phyloP scores from a whole-genome alignment of 2,113 vertebrate species.

The Pongo pygmaeus region DNA sequence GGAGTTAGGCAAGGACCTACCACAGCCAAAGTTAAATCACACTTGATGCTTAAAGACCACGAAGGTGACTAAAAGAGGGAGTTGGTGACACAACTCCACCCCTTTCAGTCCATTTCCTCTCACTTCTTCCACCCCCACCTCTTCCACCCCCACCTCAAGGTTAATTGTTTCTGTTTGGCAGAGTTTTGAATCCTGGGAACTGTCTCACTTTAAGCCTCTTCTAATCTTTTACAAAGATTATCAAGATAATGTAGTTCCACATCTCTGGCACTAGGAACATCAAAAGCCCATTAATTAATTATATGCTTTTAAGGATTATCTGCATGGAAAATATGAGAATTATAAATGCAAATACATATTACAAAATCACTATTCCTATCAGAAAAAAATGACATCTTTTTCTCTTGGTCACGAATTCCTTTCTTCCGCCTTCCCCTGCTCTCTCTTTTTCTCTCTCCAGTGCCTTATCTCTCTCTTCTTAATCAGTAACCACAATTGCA shows the following conservation, averaged over 20 bases:
- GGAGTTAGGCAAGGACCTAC: constrained; percentile 31
- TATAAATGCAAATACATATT: neutral
- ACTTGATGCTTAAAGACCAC: neutral
- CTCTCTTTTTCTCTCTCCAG: neutral
- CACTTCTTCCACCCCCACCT: neutral
- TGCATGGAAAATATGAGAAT: neutral
- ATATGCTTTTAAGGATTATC: constrained; percentile 42
- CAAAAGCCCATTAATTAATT: constrained; percentile 53
- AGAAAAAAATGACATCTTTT: neutral
- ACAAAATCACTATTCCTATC: neutral
- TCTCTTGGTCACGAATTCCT: neutral
- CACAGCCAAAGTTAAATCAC: neutral
- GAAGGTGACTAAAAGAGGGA: neutral
- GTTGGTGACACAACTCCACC: neutral
- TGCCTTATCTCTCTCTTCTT: neutral
- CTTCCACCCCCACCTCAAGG: neutral
- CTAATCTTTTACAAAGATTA: constrained; percentile 24
- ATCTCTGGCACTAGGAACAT: neutral
- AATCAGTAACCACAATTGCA: no score
- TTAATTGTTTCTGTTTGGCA: neutral
- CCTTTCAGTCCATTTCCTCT: neutral
- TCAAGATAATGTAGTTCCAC: constrained; percentile 45
- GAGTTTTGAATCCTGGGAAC: neutral
- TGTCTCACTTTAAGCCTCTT: neutral
- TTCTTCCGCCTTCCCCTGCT: neutral